Evolutionary conservation across 92 coral and sea anemone genomes (phyloP).

Genomic region (Parazoanthus swiftii): DNA sequence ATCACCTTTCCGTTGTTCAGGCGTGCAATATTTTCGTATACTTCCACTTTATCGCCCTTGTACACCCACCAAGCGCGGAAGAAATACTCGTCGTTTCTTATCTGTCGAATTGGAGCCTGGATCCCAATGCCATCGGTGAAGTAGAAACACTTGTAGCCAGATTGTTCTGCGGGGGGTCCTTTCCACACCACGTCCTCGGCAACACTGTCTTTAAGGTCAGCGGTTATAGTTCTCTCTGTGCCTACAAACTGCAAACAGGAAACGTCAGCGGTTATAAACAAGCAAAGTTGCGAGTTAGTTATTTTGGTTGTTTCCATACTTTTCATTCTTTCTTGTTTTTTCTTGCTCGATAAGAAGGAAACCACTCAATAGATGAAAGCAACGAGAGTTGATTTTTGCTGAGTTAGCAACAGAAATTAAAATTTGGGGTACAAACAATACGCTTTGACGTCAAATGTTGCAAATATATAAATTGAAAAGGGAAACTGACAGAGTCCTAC

Average conservation of each 20-base stretch:
- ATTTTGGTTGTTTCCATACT: not conserved
- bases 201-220: slow-evolving; percentile 33
- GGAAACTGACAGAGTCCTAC: no score
- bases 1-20: slow-evolving; percentile 33
- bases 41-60: slow-evolving; percentile 23
- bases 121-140: slow-evolving; percentile 41
- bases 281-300: no score
- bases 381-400: no score
- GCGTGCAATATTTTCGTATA: slow-evolving; percentile 37
- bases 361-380: no score
- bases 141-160: slow-evolving; percentile 31
- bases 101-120: slow-evolving; percentile 19
- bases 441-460: no score
- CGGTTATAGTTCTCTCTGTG: slow-evolving; percentile 35
- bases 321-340: not conserved
- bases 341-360: no score
- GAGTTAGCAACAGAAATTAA: no score
- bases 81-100: slow-evolving; percentile 33
- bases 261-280: not conserved
- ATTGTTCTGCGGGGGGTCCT: slow-evolving; percentile 44
- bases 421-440: no score
- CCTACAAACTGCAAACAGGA: slow-evolving; percentile 31
- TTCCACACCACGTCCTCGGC: slow-evolving; percentile 30
- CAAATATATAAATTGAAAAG: no score
- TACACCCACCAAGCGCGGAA: slow-evolving; percentile 44